Evolutionary conservation across 1,140 invertebrate species (phyloP), one percentile per base, ranked within the genome.

Genomic region (Fopius arisanus): DNA sequence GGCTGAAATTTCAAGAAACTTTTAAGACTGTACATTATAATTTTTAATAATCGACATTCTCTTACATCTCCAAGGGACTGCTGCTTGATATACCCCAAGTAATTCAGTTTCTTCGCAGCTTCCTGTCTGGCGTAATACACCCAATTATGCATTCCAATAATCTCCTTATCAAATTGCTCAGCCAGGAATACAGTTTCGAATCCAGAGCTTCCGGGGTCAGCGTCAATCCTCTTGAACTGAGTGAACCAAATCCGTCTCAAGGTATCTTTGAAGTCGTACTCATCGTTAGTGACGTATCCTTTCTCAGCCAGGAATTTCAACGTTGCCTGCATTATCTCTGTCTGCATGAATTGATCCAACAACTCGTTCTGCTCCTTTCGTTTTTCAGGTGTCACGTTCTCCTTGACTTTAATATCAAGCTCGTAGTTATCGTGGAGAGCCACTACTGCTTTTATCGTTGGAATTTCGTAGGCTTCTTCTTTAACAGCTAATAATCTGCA

Each of bases 91-190:
- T 89, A 90, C 37, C 91, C 90, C 59, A 89, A 81, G 80, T 92
- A 92, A 75, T 91, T 87, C 4, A 84, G 43, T 9, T 91, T 88
- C 14, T 88, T 87, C 3, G 87, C 85, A 3, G 86, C 83, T 74
- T 89, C 88, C 75, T 92, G 90, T 69, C 90, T 88, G 3, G 85
- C 85, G 71, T 88, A 91, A 70, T 90, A 89, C 31, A 92, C 86
- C 91, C 91, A 92, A 78, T 90, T 90, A 77, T 92, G 91, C 65
- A 92, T 82, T 4, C 91, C 91, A 68, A 88, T 88, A 16, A 92
- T 89, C 72, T 90, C 87, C 0, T 85, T 84, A 16, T 88, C 88
- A 54, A 90, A 88, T 48, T 90, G 83, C 78, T 92, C 91, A 23
- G 91, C 91, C 0, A 92, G 76, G 75, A 91, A 92, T 2, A 91